phyloP scores from a whole-genome alignment of 2,797 vertebrate species.

The Falco concolor region DNA sequence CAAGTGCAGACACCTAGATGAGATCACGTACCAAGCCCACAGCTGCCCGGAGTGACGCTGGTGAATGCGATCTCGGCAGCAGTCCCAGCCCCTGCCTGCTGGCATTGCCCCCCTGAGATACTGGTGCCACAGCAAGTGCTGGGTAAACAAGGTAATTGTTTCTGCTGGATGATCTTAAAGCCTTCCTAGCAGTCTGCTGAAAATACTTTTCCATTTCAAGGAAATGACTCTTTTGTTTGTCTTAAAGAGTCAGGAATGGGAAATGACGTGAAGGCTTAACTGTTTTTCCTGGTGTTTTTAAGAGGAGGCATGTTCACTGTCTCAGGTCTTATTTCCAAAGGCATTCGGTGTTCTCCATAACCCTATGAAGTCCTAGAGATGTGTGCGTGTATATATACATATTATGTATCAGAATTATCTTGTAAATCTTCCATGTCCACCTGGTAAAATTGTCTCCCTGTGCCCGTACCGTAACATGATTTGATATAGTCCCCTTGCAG shows the following conservation, averaged over 20 bases:
- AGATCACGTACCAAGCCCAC: neutral
- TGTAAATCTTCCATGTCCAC: neutral
- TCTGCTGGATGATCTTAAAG: neutral
- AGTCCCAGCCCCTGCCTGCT: neutral
- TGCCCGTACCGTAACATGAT: neutral
- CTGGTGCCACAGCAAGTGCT: fast-evolving
- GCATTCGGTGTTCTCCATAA: neutral
- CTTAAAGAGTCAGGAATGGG: slow-evolving; percentile 13
- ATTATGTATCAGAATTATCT: neutral
- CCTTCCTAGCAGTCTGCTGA: neutral
- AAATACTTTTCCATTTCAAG: neutral
- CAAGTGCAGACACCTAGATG: neutral
- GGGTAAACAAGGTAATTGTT: neutral
- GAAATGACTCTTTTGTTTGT: slow-evolving; percentile 37
- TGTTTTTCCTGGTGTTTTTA: slow-evolving; percentile 6
- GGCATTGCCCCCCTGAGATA: fast-evolving
- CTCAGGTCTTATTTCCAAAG: neutral
- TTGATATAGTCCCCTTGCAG: neutral
- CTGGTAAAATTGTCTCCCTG: neutral
- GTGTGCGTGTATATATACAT: neutral
- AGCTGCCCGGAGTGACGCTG: fast-evolving
- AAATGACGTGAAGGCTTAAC: neutral
- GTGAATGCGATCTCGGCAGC: fast-evolving
- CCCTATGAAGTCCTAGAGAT: neutral
- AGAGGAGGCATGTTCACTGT: neutral